A percentile compares a stretch with the other conserved stretches of the same genome.
Evolutionary conservation across 1,140 invertebrate species (phyloP).

Genomic region (Hyphantria cunea): DNA sequence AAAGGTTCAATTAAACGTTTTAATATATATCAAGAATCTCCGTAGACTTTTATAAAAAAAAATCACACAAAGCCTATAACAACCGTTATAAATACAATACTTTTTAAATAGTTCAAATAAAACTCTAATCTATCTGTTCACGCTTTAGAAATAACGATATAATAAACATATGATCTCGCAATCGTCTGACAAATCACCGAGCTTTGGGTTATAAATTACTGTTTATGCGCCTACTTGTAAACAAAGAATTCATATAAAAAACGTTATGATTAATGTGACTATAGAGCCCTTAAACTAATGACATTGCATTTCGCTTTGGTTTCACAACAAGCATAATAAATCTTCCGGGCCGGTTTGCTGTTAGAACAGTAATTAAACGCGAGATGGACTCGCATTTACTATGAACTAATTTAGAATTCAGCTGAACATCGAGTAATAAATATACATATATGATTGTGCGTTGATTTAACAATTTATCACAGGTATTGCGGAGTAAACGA

Average conservation of each 20-base stretch:
- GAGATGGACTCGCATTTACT: conserved; percentile 27
- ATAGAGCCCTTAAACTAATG: conserved; percentile 56
- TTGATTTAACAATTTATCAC: conserved; percentile 13
- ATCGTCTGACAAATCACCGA: conserved; percentile 33
- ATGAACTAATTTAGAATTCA: conserved; percentile 34
- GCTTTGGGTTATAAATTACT: conserved; percentile 29
- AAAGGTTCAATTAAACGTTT: too few relatives aligned
- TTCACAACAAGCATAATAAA: conserved; percentile 55
- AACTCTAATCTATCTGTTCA: conserved; percentile 7
- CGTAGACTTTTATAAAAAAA: too few relatives aligned
- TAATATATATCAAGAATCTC: too few relatives aligned
- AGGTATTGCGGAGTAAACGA: not conserved
- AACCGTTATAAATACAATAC: not conserved
- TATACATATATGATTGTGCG: conserved; percentile 12
- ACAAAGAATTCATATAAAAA: conserved; percentile 37
- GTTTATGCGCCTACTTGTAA: conserved; percentile 31
- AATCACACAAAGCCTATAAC: not conserved
- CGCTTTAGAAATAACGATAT: conserved; percentile 13
- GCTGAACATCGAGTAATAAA: conserved; percentile 1
- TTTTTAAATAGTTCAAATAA: not conserved
- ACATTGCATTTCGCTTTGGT: conserved; percentile 48
- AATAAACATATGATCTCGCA: conserved; percentile 1
- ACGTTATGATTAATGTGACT: conserved; percentile 52
- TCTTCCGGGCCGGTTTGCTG: conserved; percentile 37
- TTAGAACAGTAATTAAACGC: conserved; percentile 43